Evolutionary conservation across 2,113 vertebrate genomes (phyloP), one percentile per base, ranked within the genome.

Genomic region (Melanocharis versteri): DNA sequence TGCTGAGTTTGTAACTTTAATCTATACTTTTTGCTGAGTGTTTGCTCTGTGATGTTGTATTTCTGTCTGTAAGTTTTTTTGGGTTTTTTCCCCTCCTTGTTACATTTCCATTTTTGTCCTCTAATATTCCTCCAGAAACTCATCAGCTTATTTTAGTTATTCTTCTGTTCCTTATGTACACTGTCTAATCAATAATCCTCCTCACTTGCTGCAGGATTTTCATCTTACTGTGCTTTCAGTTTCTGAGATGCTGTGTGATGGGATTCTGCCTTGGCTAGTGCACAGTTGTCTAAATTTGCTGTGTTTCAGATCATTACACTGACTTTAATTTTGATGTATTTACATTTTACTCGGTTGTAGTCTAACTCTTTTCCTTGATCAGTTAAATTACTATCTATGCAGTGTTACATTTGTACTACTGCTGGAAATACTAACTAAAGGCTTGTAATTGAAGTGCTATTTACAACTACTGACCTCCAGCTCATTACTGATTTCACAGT

Each of bases 261-360:
- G 31, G 58, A 93, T 95, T 96, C 69, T 93, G 66, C 95, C 72
- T 88, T 89, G 90, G 91, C 92, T 91, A 83, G 80, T 71, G 73
- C 72, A 39, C 4, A 64, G 69, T 88, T 97, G 96, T 97, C 91
- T 96, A 71, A 97, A 97, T 96, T 96, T 96, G 50, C 87, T 77
- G 65, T 81, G 96, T 95, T 97, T 97, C 95, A 98, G 95, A 95
- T 97, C 96, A 97, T 97, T 98, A 97, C 91, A 75, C 94, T 97
- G 96, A 96, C 93, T 97, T 97, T 97, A 94, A 96, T 98, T 98
- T 98, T 98, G 95, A 98, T 96, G 33, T 96, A 98, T 97, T 98
- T 98, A 84, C 95, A 87, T 97, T 98, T 98, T 97, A 95, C 82
- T 93, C 78, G 79, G 62, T 92, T 97, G 91, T 94, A 95, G 94